A percentile compares a stretch with the other conserved stretches of the same genome.
Conservation (phyloP, 2,888 invertebrate genomes). For the Conistra vaccinii region DNA sequence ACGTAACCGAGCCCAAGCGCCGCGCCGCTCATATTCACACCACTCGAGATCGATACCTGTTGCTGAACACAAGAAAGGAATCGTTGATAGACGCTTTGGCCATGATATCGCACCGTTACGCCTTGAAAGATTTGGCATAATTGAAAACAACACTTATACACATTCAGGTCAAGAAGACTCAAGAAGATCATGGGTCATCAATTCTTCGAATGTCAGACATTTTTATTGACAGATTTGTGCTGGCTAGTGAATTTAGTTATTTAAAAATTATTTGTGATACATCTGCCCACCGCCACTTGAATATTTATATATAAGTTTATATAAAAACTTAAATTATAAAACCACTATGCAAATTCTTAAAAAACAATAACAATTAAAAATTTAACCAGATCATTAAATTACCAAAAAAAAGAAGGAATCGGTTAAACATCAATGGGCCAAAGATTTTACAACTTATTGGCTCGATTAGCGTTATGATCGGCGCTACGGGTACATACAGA, state of each 20-base stretch:
- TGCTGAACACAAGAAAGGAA: conserved; percentile 48
- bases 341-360: too few relatives aligned
- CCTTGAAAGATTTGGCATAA: neutral
- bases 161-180: neutral
- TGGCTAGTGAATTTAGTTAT: too few relatives aligned
- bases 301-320: too few relatives aligned
- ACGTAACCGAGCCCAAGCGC: conserved; percentile 73
- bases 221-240: too few relatives aligned
- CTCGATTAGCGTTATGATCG: neutral
- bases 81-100: neutral
- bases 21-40: conserved; percentile 62
- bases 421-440: too few relatives aligned
- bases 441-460: too few relatives aligned
- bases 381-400: too few relatives aligned
- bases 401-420: too few relatives aligned
- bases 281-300: neutral
- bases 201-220: neutral
- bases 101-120: neutral
- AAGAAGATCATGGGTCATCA: too few relatives aligned
- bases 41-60: conserved; percentile 80
- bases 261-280: neutral
- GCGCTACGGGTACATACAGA: neutral
- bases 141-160: neutral
- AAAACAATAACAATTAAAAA: too few relatives aligned
- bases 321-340: neutral